A percentile compares a stretch with the other conserved stretches of the same genome.
These are phyloP conservation scores for Pseudotriccus pelzelni DNA, from an alignment of 2,797 vertebrate genomes.

Conservation along the genomic window DNA sequence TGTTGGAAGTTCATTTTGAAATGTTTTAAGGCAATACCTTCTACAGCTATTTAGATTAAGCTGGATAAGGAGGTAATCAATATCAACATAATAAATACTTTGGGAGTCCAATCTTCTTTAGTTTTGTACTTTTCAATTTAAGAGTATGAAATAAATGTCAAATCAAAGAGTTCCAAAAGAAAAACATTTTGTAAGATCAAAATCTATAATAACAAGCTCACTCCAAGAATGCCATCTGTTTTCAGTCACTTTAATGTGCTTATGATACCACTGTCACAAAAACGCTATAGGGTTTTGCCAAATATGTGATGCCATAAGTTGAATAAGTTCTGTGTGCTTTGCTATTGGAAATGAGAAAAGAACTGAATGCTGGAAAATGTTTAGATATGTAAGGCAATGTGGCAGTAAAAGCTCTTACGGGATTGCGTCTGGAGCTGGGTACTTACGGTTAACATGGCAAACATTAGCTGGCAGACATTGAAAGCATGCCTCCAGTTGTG, in stretches of 20 bases:
- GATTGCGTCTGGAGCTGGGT: neutral
- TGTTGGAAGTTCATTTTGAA: neutral
- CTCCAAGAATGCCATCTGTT: conserved; percentile 25
- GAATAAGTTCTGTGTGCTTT: neutral
- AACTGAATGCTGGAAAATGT: neutral
- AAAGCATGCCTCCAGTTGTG: conserved; percentile 99
- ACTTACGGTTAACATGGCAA: conserved; percentile 95
- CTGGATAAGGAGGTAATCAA: neutral
- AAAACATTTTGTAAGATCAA: neutral
- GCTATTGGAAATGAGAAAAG: neutral
- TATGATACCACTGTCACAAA: conserved; percentile 14
- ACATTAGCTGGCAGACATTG: conserved; percentile 99
- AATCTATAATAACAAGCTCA: conserved; percentile 10
- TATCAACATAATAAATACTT: neutral
- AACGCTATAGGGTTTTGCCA: conserved; percentile 22
- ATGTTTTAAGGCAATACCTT: neutral
- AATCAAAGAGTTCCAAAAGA: conserved; percentile 17
- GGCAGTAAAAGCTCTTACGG: neutral
- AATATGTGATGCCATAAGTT: neutral
- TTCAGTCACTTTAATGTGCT: conserved; percentile 32
- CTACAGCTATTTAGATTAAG: neutral
- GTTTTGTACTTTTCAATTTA: neutral
- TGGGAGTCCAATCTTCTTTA: neutral
- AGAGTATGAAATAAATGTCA: conserved; percentile 35
- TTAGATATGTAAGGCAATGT: neutral